Conservation (phyloP, 92 coral and sea anemone species). For the Heliopora coerulea region DNA sequence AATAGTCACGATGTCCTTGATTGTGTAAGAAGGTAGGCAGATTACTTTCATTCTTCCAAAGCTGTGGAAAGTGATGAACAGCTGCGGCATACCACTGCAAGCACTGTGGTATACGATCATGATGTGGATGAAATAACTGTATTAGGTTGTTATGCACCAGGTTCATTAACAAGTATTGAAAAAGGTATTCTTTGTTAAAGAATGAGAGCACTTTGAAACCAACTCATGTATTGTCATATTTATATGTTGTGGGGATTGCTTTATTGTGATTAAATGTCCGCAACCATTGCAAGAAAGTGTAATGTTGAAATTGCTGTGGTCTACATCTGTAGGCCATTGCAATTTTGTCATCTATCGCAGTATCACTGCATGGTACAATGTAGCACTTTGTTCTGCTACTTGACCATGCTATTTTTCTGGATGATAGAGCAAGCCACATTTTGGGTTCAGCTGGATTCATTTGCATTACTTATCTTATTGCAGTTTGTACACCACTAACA, state of each 20-base stretch:
- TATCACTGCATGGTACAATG: background rate
- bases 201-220: background rate
- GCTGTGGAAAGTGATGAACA: background rate
- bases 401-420: constrained; percentile 14
- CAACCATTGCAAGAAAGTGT: background rate
- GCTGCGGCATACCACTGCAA: background rate
- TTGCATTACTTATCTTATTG: background rate
- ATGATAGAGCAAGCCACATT: constrained; percentile 9
- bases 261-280: background rate
- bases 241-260: background rate
- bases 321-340: background rate
- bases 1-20: background rate
- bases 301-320: background rate
- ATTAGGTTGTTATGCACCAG: background rate
- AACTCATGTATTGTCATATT: background rate
- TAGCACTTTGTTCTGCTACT: background rate
- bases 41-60: background rate
- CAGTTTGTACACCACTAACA: background rate
- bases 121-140: background rate
- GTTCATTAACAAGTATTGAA: background rate
- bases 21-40: background rate
- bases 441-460: constrained; percentile 23
- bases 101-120: background rate
- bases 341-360: background rate
- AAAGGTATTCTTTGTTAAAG: background rate